Conservation (phyloP, 1,140 invertebrate genomes). For the Neoseiulus cucumeris region DNA sequence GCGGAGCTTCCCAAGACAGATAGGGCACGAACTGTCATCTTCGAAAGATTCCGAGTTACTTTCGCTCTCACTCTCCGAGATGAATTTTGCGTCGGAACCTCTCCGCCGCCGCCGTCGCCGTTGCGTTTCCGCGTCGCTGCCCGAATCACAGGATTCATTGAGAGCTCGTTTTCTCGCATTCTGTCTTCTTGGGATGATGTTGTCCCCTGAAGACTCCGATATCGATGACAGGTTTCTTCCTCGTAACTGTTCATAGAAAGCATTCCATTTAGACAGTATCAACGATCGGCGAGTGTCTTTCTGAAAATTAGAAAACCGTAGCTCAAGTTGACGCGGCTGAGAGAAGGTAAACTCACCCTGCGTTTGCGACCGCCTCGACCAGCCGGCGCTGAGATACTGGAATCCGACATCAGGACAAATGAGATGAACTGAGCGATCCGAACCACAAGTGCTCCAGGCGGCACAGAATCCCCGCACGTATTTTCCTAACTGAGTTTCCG, state of each 20-base stretch:
- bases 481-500: too few relatives aligned
- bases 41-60: neutral
- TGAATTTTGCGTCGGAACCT: neutral
- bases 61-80: neutral
- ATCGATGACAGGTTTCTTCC: constrained; percentile 65
- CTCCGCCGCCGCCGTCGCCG: neutral
- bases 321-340: too few relatives aligned
- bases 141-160: neutral
- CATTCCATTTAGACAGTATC: neutral
- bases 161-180: neutral
- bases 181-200: neutral
- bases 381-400: too few relatives aligned
- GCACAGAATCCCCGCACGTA: too few relatives aligned
- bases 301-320: neutral
- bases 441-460: too few relatives aligned
- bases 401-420: too few relatives aligned
- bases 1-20: neutral
- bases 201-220: constrained; percentile 32
- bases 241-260: neutral
- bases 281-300: neutral
- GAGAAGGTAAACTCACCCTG: too few relatives aligned
- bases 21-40: neutral
- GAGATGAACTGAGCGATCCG: too few relatives aligned
- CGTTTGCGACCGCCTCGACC: too few relatives aligned
- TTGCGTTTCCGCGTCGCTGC: neutral